Evolutionary conservation across 2,113 vertebrate genomes (phyloP), one percentile per base, ranked within the genome.

Genomic region (Melanocharis versteri): DNA sequence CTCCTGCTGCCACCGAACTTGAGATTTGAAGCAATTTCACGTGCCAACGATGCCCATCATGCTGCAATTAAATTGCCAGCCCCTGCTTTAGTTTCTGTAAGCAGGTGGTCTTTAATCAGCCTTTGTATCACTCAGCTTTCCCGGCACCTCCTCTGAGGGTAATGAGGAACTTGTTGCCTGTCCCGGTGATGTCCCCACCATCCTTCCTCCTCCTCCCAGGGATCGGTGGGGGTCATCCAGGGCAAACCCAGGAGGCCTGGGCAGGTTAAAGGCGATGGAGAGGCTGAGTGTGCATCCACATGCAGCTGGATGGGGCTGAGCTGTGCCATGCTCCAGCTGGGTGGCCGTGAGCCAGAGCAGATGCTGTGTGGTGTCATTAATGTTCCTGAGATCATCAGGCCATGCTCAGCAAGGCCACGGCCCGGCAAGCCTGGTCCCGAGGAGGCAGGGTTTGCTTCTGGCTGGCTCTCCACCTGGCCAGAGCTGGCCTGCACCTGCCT

Each of bases 71-170:
- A 96, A 97, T 68, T 86, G 89, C 90, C 83, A 86, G 87, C 47
- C 88, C 64, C 72, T 60, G 50, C 50, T 89, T 73, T 79, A 6
- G 3, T 77, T 76, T 88, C 68, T 4, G 27, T 65, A 82, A 95
- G 85, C 89, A 96, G 84, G 94, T 90, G 80, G 84, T 57, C 86
- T 96, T 91, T 90, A 87, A 95, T 92, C 82, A 92, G 83, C 75
- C 31, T 86, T 61, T 86, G 62, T 47, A 31, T 62, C 85, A 53
- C 60, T 82, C 76, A 26, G 53, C 33, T 77, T 69, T 68, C 30
- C 73, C 4, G 0, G 5, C 0, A 0, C 31, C 70, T 93, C 76
- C 89, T 91, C 61, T 0, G 33, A 90, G 81, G 57, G 50, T 27
- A 69, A 73, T 28, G 78, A 79, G 45, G 87, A 85, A 57, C 78